phyloP scores from a whole-genome alignment of 2,888 invertebrate genomes.

The Suillia variegata region DNA sequence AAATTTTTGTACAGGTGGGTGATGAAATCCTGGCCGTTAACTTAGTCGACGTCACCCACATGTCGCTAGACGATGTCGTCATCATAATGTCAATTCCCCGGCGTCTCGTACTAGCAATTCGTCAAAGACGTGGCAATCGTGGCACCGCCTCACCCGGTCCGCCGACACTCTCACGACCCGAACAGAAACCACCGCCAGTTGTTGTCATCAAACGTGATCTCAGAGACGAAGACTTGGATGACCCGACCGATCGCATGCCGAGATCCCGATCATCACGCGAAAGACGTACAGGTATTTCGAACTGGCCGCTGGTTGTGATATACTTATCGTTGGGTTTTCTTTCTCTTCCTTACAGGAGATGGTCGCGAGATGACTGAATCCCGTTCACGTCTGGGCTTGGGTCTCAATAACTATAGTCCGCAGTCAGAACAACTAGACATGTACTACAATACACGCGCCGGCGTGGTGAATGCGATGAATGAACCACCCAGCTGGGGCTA shows the following conservation, averaged over 20 bases:
- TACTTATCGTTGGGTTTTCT: constrained; percentile 47
- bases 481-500: constrained; percentile 62
- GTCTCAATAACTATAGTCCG: constrained; percentile 70
- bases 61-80: constrained; percentile 98
- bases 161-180: constrained; percentile 68
- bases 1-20: constrained; percentile 70
- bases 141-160: constrained; percentile 61
- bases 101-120: constrained; percentile 89
- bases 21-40: constrained; percentile 99
- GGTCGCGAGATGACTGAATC: constrained; percentile 79
- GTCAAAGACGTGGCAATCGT: constrained; percentile 76
- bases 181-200: constrained; percentile 87
- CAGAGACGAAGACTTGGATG: constrained; percentile 78
- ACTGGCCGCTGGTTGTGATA: constrained; percentile 48
- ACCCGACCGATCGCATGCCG: constrained; percentile 65
- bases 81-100: constrained; percentile 99
- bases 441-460: constrained; percentile 79
- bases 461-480: constrained; percentile 67
- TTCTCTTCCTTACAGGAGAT: constrained; percentile 65
- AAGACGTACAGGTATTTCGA: constrained; percentile 62
- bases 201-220: constrained; percentile 89
- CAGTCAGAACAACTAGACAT: constrained; percentile 75
- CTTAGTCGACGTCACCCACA: constrained; percentile 94
- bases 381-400: constrained; percentile 76
- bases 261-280: constrained; percentile 62